Base-by-base conservation (phyloP, 2,888 invertebrate species). In the Monoplex corrugatus region DNA sequence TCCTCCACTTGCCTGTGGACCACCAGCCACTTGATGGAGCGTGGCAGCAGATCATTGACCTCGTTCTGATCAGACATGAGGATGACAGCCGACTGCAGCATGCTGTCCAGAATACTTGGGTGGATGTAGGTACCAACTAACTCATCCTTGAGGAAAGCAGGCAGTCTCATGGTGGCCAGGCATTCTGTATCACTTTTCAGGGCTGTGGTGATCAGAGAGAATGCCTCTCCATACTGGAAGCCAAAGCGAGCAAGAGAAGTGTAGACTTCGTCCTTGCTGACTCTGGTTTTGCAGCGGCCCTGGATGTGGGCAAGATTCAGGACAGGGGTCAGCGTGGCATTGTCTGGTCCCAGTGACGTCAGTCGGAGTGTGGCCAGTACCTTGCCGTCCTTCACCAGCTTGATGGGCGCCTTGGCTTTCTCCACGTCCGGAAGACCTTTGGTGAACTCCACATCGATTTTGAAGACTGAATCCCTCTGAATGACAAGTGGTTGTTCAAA, bases 21-120 rank as follows among this genome's bases (percentile, higher is more conserved):
- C 1, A 91, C 89, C 0, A 93, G 85, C 63, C 89, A 87, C 28
- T 90, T 90, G 1, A 92, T 84, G 0, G 90, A 91, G 50, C 91
- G 91, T n/a, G 93, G 93, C 40, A 93, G 89, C 0, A 91, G 89
- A 45, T 91, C 91, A 19, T 86, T 90, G 32, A 86, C 86, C 2
- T 90, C 90, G 50, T 86, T 88, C 19, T 87, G 87, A 28, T 86
- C 75, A 0, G 90, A 75, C 89, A 90, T 91, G 32, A 92, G 40
- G 32, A 91, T 91, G 8, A 90, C 92, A 40, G 92, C 90, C 16
- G 92, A 91, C 86, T 93, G 93, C 72, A 93, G 90, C 89, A 92
- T 91, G 32, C 91, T 91, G 89, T 93, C 93, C n/a, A 93, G 88
- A 5, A 93, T 88, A 28, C 92, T 90, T 19, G 93, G 93, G 87